Conservation (phyloP, 53 echinoderm and acorn worm species). For the Apostichopus leukothele region DNA sequence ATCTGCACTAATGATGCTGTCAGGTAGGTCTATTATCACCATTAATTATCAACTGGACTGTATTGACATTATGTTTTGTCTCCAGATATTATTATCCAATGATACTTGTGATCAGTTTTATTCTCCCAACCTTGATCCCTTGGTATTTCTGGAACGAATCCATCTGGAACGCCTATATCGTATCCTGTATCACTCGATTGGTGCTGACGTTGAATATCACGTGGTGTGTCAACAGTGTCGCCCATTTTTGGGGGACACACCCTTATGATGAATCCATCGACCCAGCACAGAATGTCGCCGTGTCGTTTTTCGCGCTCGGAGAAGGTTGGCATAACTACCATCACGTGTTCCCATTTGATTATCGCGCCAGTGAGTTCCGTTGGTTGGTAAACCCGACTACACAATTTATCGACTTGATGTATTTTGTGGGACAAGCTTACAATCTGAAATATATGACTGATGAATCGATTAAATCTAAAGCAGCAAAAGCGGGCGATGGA, state of each 20-base stretch:
- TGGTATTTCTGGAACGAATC: conserved; percentile 63
- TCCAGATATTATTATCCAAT: conserved; percentile 61
- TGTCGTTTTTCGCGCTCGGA: conserved; percentile 17
- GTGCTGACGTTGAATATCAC: conserved; percentile 66
- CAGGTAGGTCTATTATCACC: too few species aligned
- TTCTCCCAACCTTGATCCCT: conserved; percentile 57
- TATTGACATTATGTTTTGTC: too few species aligned
- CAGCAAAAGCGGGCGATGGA: not conserved
- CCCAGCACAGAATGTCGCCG: not conserved
- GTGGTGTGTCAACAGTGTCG: conserved; percentile 50
- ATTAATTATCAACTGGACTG: too few species aligned
- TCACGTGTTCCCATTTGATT: conserved; percentile 41
- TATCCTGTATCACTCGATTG: conserved; percentile 60
- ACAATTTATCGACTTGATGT: conserved; percentile 14
- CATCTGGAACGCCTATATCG: conserved; percentile 61
- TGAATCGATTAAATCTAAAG: conserved; percentile 10
- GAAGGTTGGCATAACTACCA: conserved; percentile 50
- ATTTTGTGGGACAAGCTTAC: conserved; percentile 5
- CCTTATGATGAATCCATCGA: conserved; percentile 3
- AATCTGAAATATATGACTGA: not conserved
- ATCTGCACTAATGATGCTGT: too few species aligned
- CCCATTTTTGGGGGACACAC: not conserved
- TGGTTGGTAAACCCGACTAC: conserved; percentile 35
- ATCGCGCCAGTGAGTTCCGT: conserved; percentile 13
- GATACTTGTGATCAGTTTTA: conserved; percentile 54